A percentile compares a stretch with the other conserved stretches of the same genome.
These are phyloP conservation scores for Varroa destructor DNA, from an alignment of 1,140 invertebrate species.

Conservation along the genomic window DNA sequence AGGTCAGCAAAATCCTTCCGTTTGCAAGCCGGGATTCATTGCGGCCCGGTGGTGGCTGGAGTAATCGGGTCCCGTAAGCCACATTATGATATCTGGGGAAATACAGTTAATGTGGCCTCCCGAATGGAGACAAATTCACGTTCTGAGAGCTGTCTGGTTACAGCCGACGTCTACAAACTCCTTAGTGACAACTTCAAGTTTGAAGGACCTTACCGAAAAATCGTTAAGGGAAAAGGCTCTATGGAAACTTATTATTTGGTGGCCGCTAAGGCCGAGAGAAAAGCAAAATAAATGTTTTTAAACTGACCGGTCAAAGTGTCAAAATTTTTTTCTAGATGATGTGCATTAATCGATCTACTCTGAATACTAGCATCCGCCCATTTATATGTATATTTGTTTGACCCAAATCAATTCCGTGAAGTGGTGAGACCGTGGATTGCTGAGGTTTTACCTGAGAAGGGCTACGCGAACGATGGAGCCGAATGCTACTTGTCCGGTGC, in stretches of 20 bases:
- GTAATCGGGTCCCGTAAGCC: conserved; percentile 90
- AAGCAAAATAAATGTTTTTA: too few relatives aligned
- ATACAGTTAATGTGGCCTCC: conserved; percentile 86
- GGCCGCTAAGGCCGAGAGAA: conserved; percentile 42
- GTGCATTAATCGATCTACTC: too few relatives aligned
- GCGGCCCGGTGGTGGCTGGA: conserved; percentile 63
- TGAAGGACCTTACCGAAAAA: conserved; percentile 70
- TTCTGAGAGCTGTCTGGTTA: conserved; percentile 45
- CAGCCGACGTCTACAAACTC: conserved; percentile 74
- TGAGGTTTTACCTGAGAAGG: too few relatives aligned
- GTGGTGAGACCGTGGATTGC: too few relatives aligned
- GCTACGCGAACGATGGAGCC: too few relatives aligned
- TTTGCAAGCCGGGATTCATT: conserved; percentile 60
- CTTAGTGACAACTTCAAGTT: conserved; percentile 66
- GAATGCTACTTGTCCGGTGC: too few relatives aligned
- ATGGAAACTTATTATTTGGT: conserved; percentile 81
- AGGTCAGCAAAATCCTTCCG: not conserved
- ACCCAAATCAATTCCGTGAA: too few relatives aligned
- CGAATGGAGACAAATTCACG: conserved; percentile 62
- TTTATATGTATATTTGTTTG: too few relatives aligned
- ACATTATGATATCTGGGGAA: conserved; percentile 95
- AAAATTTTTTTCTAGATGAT: too few relatives aligned
- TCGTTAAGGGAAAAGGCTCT: conserved; percentile 85
- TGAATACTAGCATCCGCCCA: too few relatives aligned
- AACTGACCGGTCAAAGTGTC: too few relatives aligned